These are phyloP conservation scores for Xerus rutilus DNA, from an alignment of 2,797 vertebrate genomes.

Conservation along the genomic window DNA sequence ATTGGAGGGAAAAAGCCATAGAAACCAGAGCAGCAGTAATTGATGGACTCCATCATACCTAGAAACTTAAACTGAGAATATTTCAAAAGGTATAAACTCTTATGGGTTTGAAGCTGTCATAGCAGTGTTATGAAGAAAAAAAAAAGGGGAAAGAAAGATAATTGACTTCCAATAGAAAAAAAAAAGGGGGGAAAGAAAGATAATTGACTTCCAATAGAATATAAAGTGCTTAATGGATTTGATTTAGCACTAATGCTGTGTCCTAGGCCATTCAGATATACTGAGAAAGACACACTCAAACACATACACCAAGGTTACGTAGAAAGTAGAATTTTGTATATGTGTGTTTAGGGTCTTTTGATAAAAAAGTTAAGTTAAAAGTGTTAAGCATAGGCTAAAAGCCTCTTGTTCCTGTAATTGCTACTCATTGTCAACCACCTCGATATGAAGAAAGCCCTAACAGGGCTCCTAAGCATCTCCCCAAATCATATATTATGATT, in stretches of 20 bases:
- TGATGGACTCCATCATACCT: neutral
- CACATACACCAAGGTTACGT: too few relatives aligned
- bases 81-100: conserved; percentile 36
- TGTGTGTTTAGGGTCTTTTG: neutral
- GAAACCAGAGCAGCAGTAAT: neutral
- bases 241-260: neutral
- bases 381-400: neutral
- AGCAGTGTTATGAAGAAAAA: neutral
- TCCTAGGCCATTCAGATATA: neutral
- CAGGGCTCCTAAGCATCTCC: neutral
- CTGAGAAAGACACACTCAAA: neutral
- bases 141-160: neutral
- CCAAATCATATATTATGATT: neutral
- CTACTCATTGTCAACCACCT: neutral
- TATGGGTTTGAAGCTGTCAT: conserved; percentile 13
- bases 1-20: neutral
- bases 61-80: neutral
- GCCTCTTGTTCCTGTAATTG: neutral
- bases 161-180: neutral
- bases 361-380: neutral
- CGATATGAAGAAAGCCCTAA: neutral
- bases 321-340: neutral
- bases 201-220: neutral
- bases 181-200: neutral
- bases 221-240: neutral